These are phyloP conservation scores for Malacoraja senta DNA, from an alignment of 2,797 vertebrate species.

Conservation along the genomic window DNA sequence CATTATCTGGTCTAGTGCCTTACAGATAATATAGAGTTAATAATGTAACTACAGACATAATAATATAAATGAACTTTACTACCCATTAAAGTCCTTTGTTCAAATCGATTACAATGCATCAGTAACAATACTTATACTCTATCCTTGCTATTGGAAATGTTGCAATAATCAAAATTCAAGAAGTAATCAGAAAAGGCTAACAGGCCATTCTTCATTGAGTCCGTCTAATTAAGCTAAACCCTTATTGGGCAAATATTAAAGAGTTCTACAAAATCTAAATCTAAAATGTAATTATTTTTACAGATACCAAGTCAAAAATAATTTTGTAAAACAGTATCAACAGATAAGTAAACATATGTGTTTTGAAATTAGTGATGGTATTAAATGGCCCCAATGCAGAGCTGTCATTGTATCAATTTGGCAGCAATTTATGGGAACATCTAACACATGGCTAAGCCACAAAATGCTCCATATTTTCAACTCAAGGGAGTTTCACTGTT, in stretches of 20 bases:
- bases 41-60: not conserved
- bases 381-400: not conserved
- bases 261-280: not conserved
- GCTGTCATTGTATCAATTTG: not conserved
- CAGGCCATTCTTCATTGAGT: not conserved
- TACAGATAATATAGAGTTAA: not conserved
- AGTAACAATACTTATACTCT: not conserved
- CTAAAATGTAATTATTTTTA: not conserved
- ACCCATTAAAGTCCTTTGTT: not conserved
- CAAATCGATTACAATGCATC: slow-evolving; percentile 8
- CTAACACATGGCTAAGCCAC: not conserved
- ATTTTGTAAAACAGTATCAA: not conserved
- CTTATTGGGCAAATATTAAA: not conserved
- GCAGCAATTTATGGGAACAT: slow-evolving; percentile 4
- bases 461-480: not conserved
- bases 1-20: not conserved
- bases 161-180: not conserved
- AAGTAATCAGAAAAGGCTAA: slow-evolving; percentile 9
- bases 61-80: not conserved
- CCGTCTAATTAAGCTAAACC: not conserved
- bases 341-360: not conserved
- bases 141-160: not conserved
- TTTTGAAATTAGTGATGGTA: not conserved
- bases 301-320: not conserved
- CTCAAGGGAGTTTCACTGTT: not conserved